A percentile compares a stretch with the other conserved stretches of the same genome.
phyloP scores from a whole-genome alignment of 2,888 invertebrate species.

The Drosophila macrospina region DNA sequence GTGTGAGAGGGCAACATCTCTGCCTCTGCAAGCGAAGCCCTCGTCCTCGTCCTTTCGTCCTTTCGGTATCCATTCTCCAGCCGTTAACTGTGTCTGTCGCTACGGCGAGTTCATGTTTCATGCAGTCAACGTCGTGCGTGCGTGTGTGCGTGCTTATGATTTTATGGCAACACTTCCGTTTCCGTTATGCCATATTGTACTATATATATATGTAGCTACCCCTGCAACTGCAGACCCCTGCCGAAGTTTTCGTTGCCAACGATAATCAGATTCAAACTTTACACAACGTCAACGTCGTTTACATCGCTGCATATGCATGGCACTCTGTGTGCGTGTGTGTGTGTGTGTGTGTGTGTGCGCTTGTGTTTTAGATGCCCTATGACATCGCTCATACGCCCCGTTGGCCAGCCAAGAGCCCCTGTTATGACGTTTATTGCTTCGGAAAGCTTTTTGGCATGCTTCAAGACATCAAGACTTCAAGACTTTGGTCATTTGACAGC shows the following conservation, averaged over 20 bases:
- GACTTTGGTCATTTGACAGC: constrained; percentile 66
- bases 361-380: constrained; percentile 64
- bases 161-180: constrained; percentile 82
- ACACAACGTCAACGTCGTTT: constrained; percentile 77
- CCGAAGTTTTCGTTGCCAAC: constrained; percentile 49
- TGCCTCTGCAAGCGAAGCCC: constrained; percentile 54
- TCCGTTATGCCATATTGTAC: constrained; percentile 73
- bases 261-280: constrained; percentile 82
- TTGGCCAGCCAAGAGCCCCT: constrained; percentile 75
- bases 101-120: constrained; percentile 73
- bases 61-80: constrained; percentile 17
- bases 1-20: constrained; percentile 46
- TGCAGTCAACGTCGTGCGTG: constrained; percentile 64
- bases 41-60: constrained; percentile 17
- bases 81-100: constrained; percentile 38
- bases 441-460: constrained; percentile 77
- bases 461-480: constrained; percentile 59
- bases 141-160: constrained; percentile 80
- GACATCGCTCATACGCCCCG: constrained; percentile 79
- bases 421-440: constrained; percentile 78
- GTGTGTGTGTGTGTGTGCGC: constrained; percentile 19
- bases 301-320: constrained; percentile 61
- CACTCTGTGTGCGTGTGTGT: constrained; percentile 8
- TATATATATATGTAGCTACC: constrained; percentile 30
- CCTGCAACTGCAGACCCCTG: constrained; percentile 7